These are phyloP conservation scores for Clistopyga incitator DNA, from an alignment of 2,888 invertebrate genomes.

Conservation along the genomic window DNA sequence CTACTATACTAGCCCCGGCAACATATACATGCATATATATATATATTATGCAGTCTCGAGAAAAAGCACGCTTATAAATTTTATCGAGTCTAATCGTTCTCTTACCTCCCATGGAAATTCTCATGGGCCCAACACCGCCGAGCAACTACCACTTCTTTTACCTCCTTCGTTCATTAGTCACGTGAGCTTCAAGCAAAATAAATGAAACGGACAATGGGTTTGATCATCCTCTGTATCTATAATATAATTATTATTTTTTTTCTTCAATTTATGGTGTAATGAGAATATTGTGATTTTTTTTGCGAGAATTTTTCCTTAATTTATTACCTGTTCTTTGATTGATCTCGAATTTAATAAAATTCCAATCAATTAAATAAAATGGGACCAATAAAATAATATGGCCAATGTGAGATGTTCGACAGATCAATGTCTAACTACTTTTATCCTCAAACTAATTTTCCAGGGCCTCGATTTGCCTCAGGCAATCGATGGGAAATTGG, in stretches of 20 bases:
- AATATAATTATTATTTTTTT: no score
- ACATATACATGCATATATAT: constrained; percentile 20
- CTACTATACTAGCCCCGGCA: constrained; percentile 12
- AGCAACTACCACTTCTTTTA: constrained; percentile 39
- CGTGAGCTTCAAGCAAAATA: constrained; percentile 45
- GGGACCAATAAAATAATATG: no score
- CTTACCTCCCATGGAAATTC: constrained; percentile 49
- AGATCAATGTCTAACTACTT: no score
- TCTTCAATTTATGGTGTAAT: no score
- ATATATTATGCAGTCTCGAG: constrained; percentile 21
- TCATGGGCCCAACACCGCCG: constrained; percentile 48
- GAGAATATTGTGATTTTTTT: no score
- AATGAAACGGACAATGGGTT: constrained; percentile 9
- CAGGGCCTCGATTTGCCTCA: background rate
- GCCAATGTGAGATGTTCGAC: no score
- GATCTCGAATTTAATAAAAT: no score
- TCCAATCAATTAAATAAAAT: no score
- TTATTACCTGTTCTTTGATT: no score
- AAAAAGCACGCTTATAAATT: constrained; percentile 63
- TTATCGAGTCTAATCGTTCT: constrained; percentile 63
- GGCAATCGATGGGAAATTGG: constrained; percentile 62
- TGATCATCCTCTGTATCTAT: no score
- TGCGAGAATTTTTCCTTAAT: no score
- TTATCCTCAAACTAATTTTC: no score
- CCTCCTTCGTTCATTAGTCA: constrained; percentile 45